A percentile compares a stretch with the other conserved stretches of the same genome.
Conservation (phyloP, 2,113 vertebrate genomes). For the Gallinago jamesoni region DNA sequence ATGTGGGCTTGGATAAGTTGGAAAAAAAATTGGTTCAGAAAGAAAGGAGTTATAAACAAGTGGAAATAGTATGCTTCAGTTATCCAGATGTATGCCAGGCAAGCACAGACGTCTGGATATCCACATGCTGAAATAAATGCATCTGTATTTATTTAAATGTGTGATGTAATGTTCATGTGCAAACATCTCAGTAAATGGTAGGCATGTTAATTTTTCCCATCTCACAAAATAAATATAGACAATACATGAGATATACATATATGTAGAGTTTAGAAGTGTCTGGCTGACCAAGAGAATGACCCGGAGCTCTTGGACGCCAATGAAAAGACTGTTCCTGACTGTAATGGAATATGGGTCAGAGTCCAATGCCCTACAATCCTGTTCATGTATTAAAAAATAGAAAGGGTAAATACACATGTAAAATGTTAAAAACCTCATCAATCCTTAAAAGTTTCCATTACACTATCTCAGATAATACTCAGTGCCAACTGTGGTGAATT, state of each 20-base stretch:
- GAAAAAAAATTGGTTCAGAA: conserved; percentile 66
- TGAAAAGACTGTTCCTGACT: not conserved
- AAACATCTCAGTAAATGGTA: conserved; percentile 71
- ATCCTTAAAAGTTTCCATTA: conserved; percentile 60
- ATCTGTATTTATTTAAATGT: conserved; percentile 69
- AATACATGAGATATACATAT: conserved; percentile 24
- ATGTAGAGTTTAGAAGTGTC: not conserved
- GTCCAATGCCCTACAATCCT: not conserved
- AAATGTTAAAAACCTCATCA: conserved; percentile 62
- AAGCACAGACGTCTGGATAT: conserved; percentile 50
- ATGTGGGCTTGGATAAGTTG: conserved; percentile 62
- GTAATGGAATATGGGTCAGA: not conserved
- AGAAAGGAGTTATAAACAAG: conserved; percentile 70
- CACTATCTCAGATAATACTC: conserved; percentile 53
- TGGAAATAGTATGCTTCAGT: conserved; percentile 61
- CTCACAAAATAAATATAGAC: conserved; percentile 60
- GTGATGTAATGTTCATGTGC: conserved; percentile 68
- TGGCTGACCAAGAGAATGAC: conserved; percentile 34
- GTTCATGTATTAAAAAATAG: conserved; percentile 28
- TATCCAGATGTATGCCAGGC: conserved; percentile 67
- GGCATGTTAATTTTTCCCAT: conserved; percentile 64
- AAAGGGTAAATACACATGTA: conserved; percentile 57
- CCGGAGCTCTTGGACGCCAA: not conserved
- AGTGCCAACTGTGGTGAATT: conserved; percentile 60
- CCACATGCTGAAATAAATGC: conserved; percentile 62